Evolutionary conservation across 2,797 vertebrate genomes (phyloP), one percentile per base, ranked within the genome.

Genomic region (Danio jaintianensis): DNA sequence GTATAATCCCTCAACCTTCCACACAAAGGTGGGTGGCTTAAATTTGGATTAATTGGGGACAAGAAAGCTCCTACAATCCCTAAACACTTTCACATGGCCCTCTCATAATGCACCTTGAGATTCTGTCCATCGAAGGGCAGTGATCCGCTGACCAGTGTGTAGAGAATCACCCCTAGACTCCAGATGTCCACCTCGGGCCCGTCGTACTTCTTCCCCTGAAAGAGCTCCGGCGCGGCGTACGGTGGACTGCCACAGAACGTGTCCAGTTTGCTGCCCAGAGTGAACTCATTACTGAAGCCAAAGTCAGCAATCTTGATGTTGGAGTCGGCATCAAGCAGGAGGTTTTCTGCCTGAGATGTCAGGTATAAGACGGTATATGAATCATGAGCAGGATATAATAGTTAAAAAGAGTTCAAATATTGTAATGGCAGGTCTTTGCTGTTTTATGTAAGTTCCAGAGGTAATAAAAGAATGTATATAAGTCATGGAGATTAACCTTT

Each of bases 81-180:
- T 63, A n/a, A 4, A 38, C 13, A 8, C 58, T 38, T 62, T n/a
- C 1, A 40, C 36, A 40, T 18, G n/a, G 50, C 36, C 4, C 45
- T 71, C 40, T 64, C 43, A 2, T 56, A 36, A 82, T 79, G 29
- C 78, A 95, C 98, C 96, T 99, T 99, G 83, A 99, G 91, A 88
- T 98, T 99, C 87, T 99, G 97, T 16, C 98, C 98, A 72, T 99
- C 97, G 12, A 99, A 99, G 77, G 98, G 97, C 87, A 99, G 93
- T 1, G 98, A 99, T 75, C 98, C 97, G 82, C 97, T 99, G 92
- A 99, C 97, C 4, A 99, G 94, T 0, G 97, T 99, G 89, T 97
- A 97, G 0, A 98, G 93, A 84, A 98, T 98, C 84, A 97, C 97
- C 0, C 96, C 97, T 15, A 98, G 90, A 85, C 96, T 98, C 96